Evolutionary conservation across 2,888 invertebrate genomes (phyloP).

Genomic region (Microdon myrmicae): DNA sequence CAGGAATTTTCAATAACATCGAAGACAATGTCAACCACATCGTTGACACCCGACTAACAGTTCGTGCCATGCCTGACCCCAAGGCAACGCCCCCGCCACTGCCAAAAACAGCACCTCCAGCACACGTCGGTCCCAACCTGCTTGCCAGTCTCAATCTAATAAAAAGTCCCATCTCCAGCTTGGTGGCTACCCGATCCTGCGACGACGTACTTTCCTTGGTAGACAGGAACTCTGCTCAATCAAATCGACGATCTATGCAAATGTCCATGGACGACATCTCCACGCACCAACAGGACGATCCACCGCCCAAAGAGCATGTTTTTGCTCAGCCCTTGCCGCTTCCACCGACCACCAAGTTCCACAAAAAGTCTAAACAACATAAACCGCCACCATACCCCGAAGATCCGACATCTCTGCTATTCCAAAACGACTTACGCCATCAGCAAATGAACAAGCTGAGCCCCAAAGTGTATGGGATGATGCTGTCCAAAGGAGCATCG

Average conservation of each 20-base stretch:
- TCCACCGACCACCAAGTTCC: conserved; percentile 22
- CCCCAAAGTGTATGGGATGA: conserved; percentile 73
- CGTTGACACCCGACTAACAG: conserved; percentile 68
- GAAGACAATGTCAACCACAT: conserved; percentile 38
- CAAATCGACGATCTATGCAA: conserved; percentile 62
- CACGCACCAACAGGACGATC: conserved; percentile 29
- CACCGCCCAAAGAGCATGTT: conserved; percentile 52
- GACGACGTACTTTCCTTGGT: conserved; percentile 70
- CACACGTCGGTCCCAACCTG: conserved; percentile 56
- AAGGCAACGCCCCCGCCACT: conserved; percentile 55
- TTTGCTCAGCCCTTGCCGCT: conserved; percentile 54
- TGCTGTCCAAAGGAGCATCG: conserved; percentile 60
- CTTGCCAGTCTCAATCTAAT: conserved; percentile 69
- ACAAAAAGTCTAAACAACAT: conserved; percentile 30
- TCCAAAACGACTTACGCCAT: conserved; percentile 54
- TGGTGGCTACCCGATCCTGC: conserved; percentile 68
- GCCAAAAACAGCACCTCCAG: conserved; percentile 37
- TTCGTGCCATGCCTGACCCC: conserved; percentile 76
- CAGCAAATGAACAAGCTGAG: conserved; percentile 69
- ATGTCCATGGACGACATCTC: conserved; percentile 73
- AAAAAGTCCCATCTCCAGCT: conserved; percentile 60
- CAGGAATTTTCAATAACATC: conserved; percentile 61
- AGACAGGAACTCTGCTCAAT: conserved; percentile 55
- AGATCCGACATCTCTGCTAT: conserved; percentile 35
- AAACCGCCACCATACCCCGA: conserved; percentile 6